These are phyloP conservation scores for Oceanites oceanicus DNA, from an alignment of 2,113 vertebrate species.

Conservation along the genomic window DNA sequence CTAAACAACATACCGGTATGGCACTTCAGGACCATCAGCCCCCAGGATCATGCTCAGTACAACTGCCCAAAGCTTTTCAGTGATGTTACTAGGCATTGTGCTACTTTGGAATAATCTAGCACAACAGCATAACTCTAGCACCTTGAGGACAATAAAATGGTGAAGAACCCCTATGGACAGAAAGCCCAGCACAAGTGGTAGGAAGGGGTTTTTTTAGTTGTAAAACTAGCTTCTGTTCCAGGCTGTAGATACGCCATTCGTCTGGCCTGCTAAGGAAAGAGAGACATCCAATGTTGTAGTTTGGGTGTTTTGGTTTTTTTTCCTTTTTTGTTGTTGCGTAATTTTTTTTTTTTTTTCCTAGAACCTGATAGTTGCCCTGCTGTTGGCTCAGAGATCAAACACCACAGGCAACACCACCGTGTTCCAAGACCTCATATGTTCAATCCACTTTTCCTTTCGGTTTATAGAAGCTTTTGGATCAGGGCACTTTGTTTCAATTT, in stretches of 20 bases:
- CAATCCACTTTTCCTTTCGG: neutral
- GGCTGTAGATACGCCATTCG: neutral
- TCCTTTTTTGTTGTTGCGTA: too few relatives aligned
- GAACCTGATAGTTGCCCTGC: neutral
- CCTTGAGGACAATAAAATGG: neutral
- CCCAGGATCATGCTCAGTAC: neutral
- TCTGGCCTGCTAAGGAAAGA: neutral
- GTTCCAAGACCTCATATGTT: neutral
- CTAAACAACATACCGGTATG: neutral
- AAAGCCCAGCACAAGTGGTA: neutral
- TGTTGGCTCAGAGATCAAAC: neutral
- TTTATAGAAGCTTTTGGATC: neutral
- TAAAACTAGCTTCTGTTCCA: neutral
- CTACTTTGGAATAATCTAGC: neutral
- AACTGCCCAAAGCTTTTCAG: neutral
- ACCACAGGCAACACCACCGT: neutral
- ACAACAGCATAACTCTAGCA: neutral
- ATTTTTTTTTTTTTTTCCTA: neutral
- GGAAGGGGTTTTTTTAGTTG: neutral
- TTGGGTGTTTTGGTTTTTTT: too few relatives aligned
- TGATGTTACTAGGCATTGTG: neutral
- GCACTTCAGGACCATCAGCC: fast-evolving
- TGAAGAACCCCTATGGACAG: neutral
- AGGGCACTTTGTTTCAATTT: neutral
- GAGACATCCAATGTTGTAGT: neutral